A percentile compares a stretch with the other conserved stretches of the same genome.
Conservation (phyloP, 2,113 vertebrate genomes). For the Cebus imitator region DNA sequence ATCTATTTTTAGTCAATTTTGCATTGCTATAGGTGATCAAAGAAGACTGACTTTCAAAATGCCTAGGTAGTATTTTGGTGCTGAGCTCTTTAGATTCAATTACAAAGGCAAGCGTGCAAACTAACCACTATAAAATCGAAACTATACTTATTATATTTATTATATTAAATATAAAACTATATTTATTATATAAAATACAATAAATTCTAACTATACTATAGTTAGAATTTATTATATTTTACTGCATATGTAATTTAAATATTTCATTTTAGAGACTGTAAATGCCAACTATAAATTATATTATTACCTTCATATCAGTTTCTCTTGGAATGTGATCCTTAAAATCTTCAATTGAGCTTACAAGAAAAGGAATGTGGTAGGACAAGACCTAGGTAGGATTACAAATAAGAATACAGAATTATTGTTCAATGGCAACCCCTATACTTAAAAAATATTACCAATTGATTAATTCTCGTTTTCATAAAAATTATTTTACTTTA, state of each 20-base stretch:
- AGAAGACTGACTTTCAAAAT: slow-evolving; percentile 42
- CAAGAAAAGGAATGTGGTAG: slow-evolving; percentile 99
- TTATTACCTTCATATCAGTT: slow-evolving; percentile 98
- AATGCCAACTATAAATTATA: slow-evolving; percentile 33
- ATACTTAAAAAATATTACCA: slow-evolving; percentile 27
- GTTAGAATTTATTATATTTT: slow-evolving; percentile 20
- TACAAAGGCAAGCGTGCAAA: slow-evolving; percentile 27
- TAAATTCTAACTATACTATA: no score
- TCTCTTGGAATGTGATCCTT: slow-evolving; percentile 99
- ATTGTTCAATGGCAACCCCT: neutral
- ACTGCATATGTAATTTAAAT: neutral
- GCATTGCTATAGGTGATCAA: neutral
- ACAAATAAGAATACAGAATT: slow-evolving; percentile 26
- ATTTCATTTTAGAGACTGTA: slow-evolving; percentile 24
- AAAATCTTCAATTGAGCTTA: slow-evolving; percentile 99
- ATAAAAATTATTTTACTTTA: slow-evolving; percentile 35
- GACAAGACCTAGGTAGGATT: slow-evolving; percentile 92
- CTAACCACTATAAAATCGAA: neutral
- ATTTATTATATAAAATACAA: neutral
- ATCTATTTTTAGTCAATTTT: neutral
- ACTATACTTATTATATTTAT: neutral
- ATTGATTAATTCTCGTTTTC: neutral
- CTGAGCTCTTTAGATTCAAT: neutral
- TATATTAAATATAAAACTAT: no score
- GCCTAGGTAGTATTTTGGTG: neutral